A percentile compares a stretch with the other conserved stretches of the same genome.
Evolutionary conservation across 2,113 vertebrate species (phyloP).

Genomic region (Spea bombifrons): DNA sequence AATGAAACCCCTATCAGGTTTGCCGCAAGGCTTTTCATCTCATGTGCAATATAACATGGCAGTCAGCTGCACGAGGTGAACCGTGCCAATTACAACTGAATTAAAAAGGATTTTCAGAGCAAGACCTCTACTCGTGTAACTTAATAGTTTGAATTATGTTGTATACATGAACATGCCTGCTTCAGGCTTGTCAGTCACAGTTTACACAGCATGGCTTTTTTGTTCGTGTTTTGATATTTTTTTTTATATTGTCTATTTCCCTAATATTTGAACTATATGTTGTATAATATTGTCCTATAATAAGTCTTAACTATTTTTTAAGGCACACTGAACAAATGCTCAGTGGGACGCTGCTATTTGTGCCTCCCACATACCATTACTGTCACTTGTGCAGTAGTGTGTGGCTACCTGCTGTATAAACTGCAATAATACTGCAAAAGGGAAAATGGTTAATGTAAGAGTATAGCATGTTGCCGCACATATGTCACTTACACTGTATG

Average conservation of each 20-base stretch:
- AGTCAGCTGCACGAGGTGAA: slow-evolving; percentile 12
- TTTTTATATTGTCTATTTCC: no score
- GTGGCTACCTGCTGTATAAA: no score
- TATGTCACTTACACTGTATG: no score
- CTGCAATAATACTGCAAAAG: slow-evolving; percentile 12
- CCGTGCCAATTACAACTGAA: slow-evolving; percentile 32
- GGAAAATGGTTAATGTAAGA: no score
- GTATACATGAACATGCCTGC: slow-evolving; percentile 3
- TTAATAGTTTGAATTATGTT: slow-evolving; percentile 20
- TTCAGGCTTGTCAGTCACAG: slow-evolving; percentile 5
- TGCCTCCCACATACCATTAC: no score
- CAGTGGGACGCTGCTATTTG: no score
- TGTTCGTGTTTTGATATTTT: no score
- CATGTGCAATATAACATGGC: slow-evolving; percentile 16
- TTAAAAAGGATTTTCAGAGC: slow-evolving; percentile 26
- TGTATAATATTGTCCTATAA: not conserved
- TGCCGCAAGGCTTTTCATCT: slow-evolving; percentile 11
- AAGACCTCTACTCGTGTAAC: slow-evolving; percentile 25
- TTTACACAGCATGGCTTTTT: not conserved
- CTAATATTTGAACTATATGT: not conserved
- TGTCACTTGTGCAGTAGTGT: no score
- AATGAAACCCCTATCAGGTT: slow-evolving; percentile 22
- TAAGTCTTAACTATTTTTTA: no score
- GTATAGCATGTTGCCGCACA: no score
- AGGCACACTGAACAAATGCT: no score